These are phyloP conservation scores for Acanthosoma haemorrhoidale DNA, from an alignment of 2,888 invertebrate species.

Conservation along the genomic window DNA sequence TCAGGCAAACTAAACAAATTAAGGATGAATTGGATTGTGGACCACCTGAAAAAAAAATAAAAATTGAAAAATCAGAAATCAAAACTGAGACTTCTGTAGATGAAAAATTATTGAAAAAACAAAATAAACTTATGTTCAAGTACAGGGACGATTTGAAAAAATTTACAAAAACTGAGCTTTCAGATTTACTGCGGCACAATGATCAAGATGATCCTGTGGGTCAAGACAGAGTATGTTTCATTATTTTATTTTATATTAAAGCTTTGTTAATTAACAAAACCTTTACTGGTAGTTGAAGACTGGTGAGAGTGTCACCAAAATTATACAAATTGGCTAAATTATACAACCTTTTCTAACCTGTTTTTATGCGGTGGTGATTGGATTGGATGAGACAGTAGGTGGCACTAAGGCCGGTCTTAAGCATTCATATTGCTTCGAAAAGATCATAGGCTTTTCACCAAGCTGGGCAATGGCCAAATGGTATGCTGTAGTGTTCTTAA, in stretches of 20 bases:
- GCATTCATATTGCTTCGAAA: no score
- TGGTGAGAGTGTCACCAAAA: not conserved
- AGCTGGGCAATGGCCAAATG: no score
- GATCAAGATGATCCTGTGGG: slow-evolving; percentile 63
- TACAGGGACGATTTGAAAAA: slow-evolving; percentile 59
- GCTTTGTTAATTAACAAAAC: not conserved
- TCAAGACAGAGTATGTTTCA: slow-evolving; percentile 56
- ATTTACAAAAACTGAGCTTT: slow-evolving; percentile 58
- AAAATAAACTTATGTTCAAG: slow-evolving; percentile 65
- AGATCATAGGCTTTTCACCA: no score
- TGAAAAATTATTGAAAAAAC: slow-evolving; percentile 59
- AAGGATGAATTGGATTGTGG: slow-evolving; percentile 52
- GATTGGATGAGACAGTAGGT: no score
- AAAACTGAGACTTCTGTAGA: slow-evolving; percentile 52
- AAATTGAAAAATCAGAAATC: slow-evolving; percentile 56
- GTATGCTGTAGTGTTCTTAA: no score
- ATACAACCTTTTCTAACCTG: no score
- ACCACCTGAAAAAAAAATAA: slow-evolving; percentile 62
- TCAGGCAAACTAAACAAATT: slow-evolving; percentile 39
- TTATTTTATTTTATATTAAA: not conserved
- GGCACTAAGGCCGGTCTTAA: no score
- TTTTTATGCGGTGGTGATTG: no score
- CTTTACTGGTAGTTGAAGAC: not conserved
- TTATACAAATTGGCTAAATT: no score
- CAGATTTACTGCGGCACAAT: slow-evolving; percentile 64